phyloP scores from a whole-genome alignment of 2,888 invertebrate species.

The Rhorus exstirpatorius region DNA sequence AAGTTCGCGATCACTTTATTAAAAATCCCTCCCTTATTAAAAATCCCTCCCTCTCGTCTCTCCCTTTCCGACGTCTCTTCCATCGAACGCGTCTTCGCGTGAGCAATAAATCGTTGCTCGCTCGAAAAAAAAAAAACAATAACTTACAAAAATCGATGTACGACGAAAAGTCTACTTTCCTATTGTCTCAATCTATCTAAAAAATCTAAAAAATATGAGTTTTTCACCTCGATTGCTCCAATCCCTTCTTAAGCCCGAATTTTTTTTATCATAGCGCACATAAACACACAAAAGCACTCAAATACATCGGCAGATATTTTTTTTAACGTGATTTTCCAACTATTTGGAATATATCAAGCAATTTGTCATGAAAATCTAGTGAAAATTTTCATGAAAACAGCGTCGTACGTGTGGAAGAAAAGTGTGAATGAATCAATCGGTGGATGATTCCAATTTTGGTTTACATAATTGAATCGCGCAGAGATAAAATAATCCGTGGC shows the following conservation, averaged over 20 bases:
- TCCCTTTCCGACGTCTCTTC: slow-evolving; percentile 13
- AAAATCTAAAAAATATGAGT: too few relatives aligned
- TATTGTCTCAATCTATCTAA: slow-evolving; percentile 4
- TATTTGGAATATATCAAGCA: too few relatives aligned
- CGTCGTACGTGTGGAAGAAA: too few relatives aligned
- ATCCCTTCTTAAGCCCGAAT: too few relatives aligned
- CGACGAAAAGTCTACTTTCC: slow-evolving; percentile 26
- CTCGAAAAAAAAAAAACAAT: slow-evolving; percentile 24
- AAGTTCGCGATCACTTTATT: slow-evolving; percentile 82
- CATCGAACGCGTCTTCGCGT: slow-evolving; percentile 16
- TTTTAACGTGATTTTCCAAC: too few relatives aligned
- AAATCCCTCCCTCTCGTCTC: slow-evolving; percentile 9
- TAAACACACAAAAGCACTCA: too few relatives aligned
- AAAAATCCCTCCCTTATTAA: slow-evolving; percentile 73
- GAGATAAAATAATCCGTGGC: not conserved
- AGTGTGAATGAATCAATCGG: too few relatives aligned
- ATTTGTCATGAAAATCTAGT: too few relatives aligned
- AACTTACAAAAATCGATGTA: slow-evolving; percentile 33
- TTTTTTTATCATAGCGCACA: too few relatives aligned
- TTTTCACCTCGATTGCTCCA: too few relatives aligned
- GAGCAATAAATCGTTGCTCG: not conserved
- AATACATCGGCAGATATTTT: not conserved
- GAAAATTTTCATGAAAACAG: too few relatives aligned
- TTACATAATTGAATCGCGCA: not conserved
- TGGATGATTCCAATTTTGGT: not conserved